Evolutionary conservation across 2,888 invertebrate genomes (phyloP).

Genomic region (Cheilosia scutellata): DNA sequence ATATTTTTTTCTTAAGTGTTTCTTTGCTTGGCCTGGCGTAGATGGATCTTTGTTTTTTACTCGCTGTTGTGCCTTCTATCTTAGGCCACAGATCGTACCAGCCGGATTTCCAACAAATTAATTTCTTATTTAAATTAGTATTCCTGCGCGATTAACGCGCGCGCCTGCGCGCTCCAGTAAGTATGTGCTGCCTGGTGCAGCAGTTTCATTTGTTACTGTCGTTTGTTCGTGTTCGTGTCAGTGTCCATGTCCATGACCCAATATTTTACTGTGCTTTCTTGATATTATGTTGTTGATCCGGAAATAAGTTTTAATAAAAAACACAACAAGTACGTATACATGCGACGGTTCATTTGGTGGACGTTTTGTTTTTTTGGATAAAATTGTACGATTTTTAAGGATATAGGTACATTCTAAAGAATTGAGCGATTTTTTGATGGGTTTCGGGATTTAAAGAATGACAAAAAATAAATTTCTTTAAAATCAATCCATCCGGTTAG

Average conservation of each 20-base stretch:
- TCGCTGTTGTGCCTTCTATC: conserved; percentile 28
- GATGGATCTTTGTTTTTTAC: background rate
- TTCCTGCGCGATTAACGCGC: conserved; percentile 61
- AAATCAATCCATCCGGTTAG: no score
- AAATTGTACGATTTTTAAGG: no score
- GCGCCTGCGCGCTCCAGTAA: conserved; percentile 46
- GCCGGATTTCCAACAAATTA: conserved; percentile 65
- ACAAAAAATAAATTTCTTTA: no score
- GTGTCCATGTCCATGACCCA: conserved; percentile 3
- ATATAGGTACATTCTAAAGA: no score
- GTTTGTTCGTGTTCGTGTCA: conserved; percentile 37
- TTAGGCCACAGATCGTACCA: conserved; percentile 34
- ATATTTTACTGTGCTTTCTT: conserved; percentile 24
- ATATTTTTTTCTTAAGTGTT: conserved; percentile 45
- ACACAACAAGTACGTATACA: conserved; percentile 42
- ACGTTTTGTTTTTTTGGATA: no score
- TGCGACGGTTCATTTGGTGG: no score
- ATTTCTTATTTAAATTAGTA: conserved; percentile 73
- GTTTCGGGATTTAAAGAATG: no score
- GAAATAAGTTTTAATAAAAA: conserved; percentile 55
- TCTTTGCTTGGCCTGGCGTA: conserved; percentile 3
- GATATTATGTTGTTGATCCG: conserved; percentile 37
- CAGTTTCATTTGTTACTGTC: conserved; percentile 44
- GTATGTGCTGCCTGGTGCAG: conserved; percentile 29
- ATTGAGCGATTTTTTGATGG: no score